Percentiles rank a stretch among this genome's conserved stretches.
Evolutionary conservation across 2,888 invertebrate genomes (phyloP).

Genomic region (Chalcosyrphus nemorum): DNA sequence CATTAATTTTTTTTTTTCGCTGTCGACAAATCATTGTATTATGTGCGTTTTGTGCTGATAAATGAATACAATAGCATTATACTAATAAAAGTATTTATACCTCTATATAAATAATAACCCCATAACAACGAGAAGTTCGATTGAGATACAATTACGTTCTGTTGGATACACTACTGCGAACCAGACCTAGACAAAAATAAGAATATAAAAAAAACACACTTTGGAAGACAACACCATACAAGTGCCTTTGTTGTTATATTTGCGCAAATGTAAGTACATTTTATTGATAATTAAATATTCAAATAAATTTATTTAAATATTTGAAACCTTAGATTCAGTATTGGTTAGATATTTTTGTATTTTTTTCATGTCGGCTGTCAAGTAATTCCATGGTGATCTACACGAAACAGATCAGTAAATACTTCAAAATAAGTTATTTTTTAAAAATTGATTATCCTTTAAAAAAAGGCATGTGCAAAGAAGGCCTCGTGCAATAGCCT

Average conservation of each 20-base stretch:
- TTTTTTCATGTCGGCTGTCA: no score
- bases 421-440: no score
- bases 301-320: neutral
- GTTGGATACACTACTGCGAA: slow-evolving; percentile 5
- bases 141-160: slow-evolving; percentile 22
- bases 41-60: slow-evolving; percentile 42
- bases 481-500: no score
- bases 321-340: no score
- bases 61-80: slow-evolving; percentile 32
- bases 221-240: slow-evolving; percentile 12
- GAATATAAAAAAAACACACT: neutral
- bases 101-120: slow-evolving; percentile 6
- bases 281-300: neutral
- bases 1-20: slow-evolving; percentile 25
- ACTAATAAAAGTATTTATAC: slow-evolving; percentile 4
- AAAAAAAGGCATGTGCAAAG: no score
- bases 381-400: no score
- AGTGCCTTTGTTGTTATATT: neutral
- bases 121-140: slow-evolving; percentile 24
- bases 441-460: no score
- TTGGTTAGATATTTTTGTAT: neutral
- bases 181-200: neutral
- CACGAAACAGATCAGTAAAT: no score
- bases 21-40: slow-evolving; percentile 9
- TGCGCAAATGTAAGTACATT: slow-evolving; percentile 38